Evolutionary conservation across 2,888 invertebrate species (phyloP).

Genomic region (Halictus ligatus): DNA sequence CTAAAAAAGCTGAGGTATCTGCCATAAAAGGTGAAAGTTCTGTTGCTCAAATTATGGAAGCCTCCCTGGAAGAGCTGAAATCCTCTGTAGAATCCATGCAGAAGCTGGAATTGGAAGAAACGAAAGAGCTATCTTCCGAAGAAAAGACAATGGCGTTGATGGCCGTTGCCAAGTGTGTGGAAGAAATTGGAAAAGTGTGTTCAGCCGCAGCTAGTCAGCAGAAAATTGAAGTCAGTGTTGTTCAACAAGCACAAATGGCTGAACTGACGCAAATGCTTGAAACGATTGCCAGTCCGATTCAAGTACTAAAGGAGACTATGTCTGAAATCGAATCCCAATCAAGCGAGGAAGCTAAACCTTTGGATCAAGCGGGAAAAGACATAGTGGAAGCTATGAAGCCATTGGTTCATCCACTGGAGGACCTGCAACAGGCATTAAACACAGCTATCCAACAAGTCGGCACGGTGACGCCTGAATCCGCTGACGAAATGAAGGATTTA

Average conservation of each 20-base stretch:
- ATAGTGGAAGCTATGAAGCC: background rate
- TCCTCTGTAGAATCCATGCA: conserved; percentile 14
- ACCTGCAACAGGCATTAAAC: background rate
- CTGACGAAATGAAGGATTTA: background rate
- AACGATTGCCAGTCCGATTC: conserved; percentile 45
- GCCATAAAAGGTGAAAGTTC: background rate
- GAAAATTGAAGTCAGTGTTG: background rate
- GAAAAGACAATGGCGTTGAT: background rate
- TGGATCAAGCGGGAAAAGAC: background rate
- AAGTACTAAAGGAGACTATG: conserved; percentile 40
- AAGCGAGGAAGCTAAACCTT: background rate
- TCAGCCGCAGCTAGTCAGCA: background rate
- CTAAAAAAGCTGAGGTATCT: background rate
- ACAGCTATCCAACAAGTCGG: background rate
- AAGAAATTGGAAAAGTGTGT: conserved; percentile 13
- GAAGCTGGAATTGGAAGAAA: conserved; percentile 19
- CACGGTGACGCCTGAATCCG: background rate
- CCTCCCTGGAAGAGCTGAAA: conserved; percentile 3
- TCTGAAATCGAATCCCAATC: conserved; percentile 27
- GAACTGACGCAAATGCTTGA: conserved; percentile 27
- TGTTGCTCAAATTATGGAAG: conserved; percentile 1
- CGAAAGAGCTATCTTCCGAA: background rate
- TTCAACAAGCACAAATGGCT: conserved; percentile 5
- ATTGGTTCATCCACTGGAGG: background rate
- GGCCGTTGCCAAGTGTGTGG: conserved; percentile 8